Evolutionary conservation across 2,888 invertebrate genomes (phyloP).

Genomic region (Corythucha ciliata): DNA sequence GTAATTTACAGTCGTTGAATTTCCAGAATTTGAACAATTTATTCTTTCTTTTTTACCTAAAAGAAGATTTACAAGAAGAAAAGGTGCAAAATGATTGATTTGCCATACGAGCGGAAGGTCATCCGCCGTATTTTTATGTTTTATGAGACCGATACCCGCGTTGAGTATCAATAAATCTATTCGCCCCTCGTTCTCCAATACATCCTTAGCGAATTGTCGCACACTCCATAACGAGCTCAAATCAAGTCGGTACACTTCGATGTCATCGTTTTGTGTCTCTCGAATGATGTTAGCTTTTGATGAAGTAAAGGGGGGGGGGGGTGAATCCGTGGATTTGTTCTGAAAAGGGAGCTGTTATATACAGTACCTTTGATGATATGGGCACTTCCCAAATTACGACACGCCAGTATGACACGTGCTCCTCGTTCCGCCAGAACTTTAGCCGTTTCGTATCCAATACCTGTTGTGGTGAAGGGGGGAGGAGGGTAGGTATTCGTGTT

Average conservation of each 20-base stretch:
- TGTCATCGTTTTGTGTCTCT: slow-evolving; percentile 17
- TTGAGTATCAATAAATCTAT: slow-evolving; percentile 18
- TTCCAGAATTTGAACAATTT: too few relatives aligned
- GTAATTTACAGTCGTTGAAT: slow-evolving; percentile 1
- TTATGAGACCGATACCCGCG: slow-evolving; percentile 15
- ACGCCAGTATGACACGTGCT: slow-evolving; percentile 9
- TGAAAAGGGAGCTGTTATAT: not conserved
- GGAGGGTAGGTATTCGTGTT: too few relatives aligned
- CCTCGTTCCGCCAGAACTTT: slow-evolving; percentile 4
- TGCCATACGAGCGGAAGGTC: slow-evolving; percentile 22
- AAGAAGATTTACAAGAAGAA: slow-evolving; percentile 17
- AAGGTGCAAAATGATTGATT: slow-evolving; percentile 15
- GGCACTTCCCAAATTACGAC: slow-evolving; percentile 21
- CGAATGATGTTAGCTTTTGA: not conserved
- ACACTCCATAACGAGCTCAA: slow-evolving; percentile 24
- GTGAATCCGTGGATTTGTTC: not conserved
- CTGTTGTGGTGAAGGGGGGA: too few relatives aligned
- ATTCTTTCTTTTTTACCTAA: not conserved
- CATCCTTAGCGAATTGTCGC: slow-evolving; percentile 18
- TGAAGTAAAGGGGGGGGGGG: not conserved
- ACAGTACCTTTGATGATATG: slow-evolving; percentile 17
- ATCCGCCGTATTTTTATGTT: slow-evolving; percentile 15
- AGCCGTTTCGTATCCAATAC: slow-evolving; percentile 8
- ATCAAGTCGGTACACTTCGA: slow-evolving; percentile 21
- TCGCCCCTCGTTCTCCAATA: slow-evolving; percentile 15